These are phyloP conservation scores for Heterotilapia buettikoferi DNA, from an alignment of 2,113 vertebrate species.

Conservation along the genomic window DNA sequence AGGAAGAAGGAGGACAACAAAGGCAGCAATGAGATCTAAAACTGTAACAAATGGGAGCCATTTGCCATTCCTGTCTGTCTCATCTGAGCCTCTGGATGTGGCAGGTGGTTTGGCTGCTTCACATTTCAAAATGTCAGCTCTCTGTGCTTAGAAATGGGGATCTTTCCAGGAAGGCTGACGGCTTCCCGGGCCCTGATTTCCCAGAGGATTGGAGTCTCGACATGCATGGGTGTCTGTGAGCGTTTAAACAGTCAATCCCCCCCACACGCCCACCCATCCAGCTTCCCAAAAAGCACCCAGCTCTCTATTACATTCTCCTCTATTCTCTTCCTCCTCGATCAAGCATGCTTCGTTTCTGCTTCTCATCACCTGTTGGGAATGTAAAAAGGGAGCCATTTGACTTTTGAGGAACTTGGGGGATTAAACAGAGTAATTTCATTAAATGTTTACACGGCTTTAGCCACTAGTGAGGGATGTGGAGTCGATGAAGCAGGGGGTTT, in stretches of 20 bases:
- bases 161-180: conserved; percentile 56
- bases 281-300: conserved; percentile 12
- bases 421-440: conserved; percentile 38
- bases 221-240: conserved; percentile 63
- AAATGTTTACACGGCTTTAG: conserved; percentile 29
- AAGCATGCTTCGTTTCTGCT: conserved; percentile 2
- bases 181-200: conserved; percentile 66
- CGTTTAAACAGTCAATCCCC: conserved; percentile 58
- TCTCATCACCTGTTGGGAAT: conserved; percentile 27
- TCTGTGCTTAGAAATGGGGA: conserved; percentile 40
- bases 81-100: conserved; percentile 48
- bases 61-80: conserved; percentile 46
- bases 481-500: background rate
- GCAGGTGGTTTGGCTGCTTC: conserved; percentile 56
- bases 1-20: background rate
- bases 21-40: conserved; percentile 41
- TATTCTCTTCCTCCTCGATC: background rate
- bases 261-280: background rate
- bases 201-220: conserved; percentile 65
- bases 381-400: background rate
- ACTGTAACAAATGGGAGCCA: conserved; percentile 59
- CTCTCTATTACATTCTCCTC: conserved; percentile 29
- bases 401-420: conserved; percentile 31
- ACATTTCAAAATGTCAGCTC: conserved; percentile 67
- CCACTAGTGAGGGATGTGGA: background rate